Evolutionary conservation across 1,140 invertebrate species (phyloP).

Genomic region (Dendrolimus punctatus): DNA sequence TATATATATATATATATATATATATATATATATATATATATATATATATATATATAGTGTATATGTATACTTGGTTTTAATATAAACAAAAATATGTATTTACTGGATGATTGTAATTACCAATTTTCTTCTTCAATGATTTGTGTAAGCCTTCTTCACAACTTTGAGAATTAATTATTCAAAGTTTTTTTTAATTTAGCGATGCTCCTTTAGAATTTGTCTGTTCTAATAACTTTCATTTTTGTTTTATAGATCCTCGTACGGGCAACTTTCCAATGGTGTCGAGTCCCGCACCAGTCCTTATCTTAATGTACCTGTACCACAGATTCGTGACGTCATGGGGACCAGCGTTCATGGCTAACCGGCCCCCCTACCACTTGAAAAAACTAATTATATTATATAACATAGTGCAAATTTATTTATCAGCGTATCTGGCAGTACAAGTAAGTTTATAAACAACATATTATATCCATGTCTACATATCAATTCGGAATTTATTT

Average conservation of each 20-base stretch:
- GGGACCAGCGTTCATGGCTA: conserved; percentile 85
- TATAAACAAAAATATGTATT: no score
- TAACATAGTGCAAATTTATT: conserved; percentile 81
- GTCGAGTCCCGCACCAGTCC: conserved; percentile 69
- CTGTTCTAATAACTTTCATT: neutral
- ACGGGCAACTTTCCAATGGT: conserved; percentile 76
- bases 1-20: no score
- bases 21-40: no score
- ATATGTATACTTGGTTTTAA: no score
- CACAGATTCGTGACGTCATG: conserved; percentile 80
- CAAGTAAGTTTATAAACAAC: conserved; percentile 65
- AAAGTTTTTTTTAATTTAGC: no score
- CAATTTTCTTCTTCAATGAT: no score
- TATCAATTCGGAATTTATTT: no score
- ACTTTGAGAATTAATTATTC: no score
- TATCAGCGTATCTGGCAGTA: conserved; percentile 75
- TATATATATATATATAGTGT: no score
- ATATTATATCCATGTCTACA: neutral
- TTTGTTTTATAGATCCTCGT: conserved; percentile 74
- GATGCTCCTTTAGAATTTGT: no score
- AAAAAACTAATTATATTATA: conserved; percentile 83
- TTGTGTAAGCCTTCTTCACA: no score
- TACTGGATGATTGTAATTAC: no score
- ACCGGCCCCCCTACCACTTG: conserved; percentile 81
- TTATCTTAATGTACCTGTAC: conserved; percentile 78